Evolutionary conservation across 37 sponge, comb jelly and placozoan genomes (phyloP), one percentile per base, ranked within the genome.

Genomic region (Halisarca cf. caerulea): DNA sequence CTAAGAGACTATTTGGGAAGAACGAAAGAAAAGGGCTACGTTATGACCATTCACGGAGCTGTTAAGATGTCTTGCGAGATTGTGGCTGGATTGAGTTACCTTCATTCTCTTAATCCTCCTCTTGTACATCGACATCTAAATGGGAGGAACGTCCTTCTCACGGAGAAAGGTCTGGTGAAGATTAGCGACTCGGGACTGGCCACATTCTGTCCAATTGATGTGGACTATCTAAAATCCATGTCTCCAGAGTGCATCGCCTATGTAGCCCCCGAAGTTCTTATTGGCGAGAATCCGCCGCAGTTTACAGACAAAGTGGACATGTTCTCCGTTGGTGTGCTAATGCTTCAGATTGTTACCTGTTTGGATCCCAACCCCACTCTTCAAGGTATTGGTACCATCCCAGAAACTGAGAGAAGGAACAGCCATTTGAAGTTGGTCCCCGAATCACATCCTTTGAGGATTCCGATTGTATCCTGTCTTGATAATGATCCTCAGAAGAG

Each of bases 101-200:
- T 74, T 40, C 77, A 74, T 25, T 1, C 2, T 15, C 45, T 15
- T 6, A 25, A 37, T 0, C 77, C 77, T 40, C 77, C 42, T 2
- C 21, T 74, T n/a, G 45, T 74, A 17, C 77, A 74, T 40, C 77
- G 77, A 14, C n/a, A 74, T 44, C 77, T 74, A 11, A 40, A 74
- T 44, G 45, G 23, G 25, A 36, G 41, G 45, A 74, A 74, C 77
- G 42, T 74, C 6, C 77, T 74, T 6, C 45, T 74, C 25, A 74
- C 42, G 0, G 45, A 43, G 18, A 37, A 36, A 23, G 77, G 77
- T 3, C 18, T 37, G 18, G 77, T 40, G 24, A 74, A 74, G 77
- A 43, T 74, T n/a, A 40, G 77, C 42, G 77, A 74, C 36, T n/a
- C 41, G 20, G 77, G 77, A 2, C 24, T 25, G 45, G 42, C 43